These are phyloP conservation scores for Drosophila flavopinicola DNA, from an alignment of 2,888 invertebrate genomes.

Conservation along the genomic window DNA sequence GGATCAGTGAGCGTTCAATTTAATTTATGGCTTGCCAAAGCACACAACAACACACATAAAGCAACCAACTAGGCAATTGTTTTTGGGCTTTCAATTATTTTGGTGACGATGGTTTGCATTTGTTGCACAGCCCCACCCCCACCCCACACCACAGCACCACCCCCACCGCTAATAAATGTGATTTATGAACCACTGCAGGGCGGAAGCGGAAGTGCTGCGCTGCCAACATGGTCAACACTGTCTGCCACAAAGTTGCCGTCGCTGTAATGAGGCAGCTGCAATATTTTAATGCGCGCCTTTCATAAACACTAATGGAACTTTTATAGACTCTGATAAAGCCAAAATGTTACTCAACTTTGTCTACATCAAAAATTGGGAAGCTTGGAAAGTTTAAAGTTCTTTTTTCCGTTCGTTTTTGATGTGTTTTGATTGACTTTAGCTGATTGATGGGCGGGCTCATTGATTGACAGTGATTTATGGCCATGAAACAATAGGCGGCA, in stretches of 20 bases:
- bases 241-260: conserved; percentile 31
- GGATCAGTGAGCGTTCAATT: conserved; percentile 44
- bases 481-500: conserved; percentile 42
- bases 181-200: conserved; percentile 53
- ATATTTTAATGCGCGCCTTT: conserved; percentile 43
- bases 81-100: conserved; percentile 61
- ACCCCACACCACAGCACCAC: conserved; percentile 43
- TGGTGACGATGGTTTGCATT: conserved; percentile 37
- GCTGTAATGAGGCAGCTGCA: conserved; percentile 40
- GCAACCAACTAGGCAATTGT: conserved; percentile 32
- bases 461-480: conserved; percentile 75
- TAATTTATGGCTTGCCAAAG: conserved; percentile 63
- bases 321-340: conserved; percentile 32
- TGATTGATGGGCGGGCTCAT: conserved; percentile 61
- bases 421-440: conserved; percentile 62
- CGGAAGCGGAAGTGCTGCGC: conserved; percentile 48
- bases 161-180: conserved; percentile 64
- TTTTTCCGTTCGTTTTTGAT: conserved; percentile 3
- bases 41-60: conserved; percentile 5
- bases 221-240: conserved; percentile 29
- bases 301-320: conserved; percentile 53
- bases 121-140: conserved; percentile 39
- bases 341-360: conserved; percentile 32
- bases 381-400: conserved; percentile 48
- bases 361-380: conserved; percentile 8